These are phyloP conservation scores for Ophion ellenae DNA, from an alignment of 2,888 invertebrate genomes.

Conservation along the genomic window DNA sequence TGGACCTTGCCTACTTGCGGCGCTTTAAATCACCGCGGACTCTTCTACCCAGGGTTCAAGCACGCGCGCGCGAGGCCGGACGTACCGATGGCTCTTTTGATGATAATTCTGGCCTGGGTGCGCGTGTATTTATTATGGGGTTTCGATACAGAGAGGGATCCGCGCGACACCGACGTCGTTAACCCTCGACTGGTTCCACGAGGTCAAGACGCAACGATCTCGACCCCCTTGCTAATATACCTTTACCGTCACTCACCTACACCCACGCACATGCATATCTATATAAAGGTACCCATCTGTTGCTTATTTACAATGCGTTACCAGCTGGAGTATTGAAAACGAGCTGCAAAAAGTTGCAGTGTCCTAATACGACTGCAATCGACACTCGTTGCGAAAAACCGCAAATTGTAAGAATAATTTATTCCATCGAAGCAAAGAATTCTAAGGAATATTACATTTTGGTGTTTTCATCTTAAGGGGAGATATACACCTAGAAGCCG, in stretches of 20 bases:
- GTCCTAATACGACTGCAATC: constrained; percentile 13
- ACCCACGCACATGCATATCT: neutral
- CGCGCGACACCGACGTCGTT: constrained; percentile 64
- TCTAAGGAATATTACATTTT: too few relatives aligned
- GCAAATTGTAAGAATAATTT: neutral
- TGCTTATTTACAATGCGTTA: neutral
- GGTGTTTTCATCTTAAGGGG: too few relatives aligned
- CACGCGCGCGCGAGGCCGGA: constrained; percentile 8
- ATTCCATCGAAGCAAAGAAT: too few relatives aligned
- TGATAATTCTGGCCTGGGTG: constrained; percentile 44
- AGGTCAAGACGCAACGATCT: constrained; percentile 63
- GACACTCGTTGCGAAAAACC: constrained; percentile 4
- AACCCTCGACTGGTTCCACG: constrained; percentile 66
- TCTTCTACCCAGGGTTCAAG: constrained; percentile 51
- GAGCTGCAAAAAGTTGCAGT: constrained; percentile 35
- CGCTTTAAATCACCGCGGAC: constrained; percentile 68
- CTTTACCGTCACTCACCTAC: constrained; percentile 18
- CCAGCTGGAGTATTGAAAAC: constrained; percentile 43
- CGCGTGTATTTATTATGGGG: constrained; percentile 40
- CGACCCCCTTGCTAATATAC: constrained; percentile 61
- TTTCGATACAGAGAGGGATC: constrained; percentile 47
- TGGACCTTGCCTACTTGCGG: constrained; percentile 69
- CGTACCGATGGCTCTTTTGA: constrained; percentile 49
- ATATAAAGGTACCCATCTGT: constrained; percentile 25
- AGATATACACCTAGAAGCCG: too few relatives aligned